phyloP scores from a whole-genome alignment of 2,113 vertebrate species.

The Petaurus breviceps region DNA sequence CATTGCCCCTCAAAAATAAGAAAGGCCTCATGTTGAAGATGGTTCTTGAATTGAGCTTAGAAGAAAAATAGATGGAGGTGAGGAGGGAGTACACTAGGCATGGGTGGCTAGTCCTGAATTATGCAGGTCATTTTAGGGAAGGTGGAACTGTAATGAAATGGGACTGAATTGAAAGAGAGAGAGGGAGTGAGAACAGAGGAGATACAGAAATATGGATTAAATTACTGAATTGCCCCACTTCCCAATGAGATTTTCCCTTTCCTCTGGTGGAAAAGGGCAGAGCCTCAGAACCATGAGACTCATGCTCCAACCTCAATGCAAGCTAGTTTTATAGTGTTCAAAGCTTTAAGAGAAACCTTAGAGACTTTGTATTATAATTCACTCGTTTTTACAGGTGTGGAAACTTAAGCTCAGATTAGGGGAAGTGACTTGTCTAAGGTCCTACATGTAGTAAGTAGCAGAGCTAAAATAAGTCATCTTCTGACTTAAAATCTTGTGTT shows the following conservation, averaged over 20 bases:
- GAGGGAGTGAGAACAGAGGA: background rate
- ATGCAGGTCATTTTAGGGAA: slow-evolving; percentile 15
- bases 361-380: background rate
- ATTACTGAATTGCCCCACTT: background rate
- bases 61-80: background rate
- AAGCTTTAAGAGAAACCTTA: background rate
- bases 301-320: background rate
- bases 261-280: background rate
- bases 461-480: background rate
- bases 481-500: background rate
- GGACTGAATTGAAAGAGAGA: background rate
- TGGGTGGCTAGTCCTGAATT: background rate
- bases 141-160: background rate
- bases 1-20: too few species aligned
- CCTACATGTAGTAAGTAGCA: background rate
- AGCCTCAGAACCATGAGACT: background rate
- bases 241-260: background rate
- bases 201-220: slow-evolving; percentile 16
- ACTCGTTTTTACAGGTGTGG: background rate
- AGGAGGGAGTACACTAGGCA: background rate
- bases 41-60: background rate
- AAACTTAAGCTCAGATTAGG: background rate
- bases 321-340: background rate
- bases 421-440: background rate
- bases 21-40: background rate